Conservation (phyloP, 1,140 invertebrate genomes). For the Eufriesea mexicana region DNA sequence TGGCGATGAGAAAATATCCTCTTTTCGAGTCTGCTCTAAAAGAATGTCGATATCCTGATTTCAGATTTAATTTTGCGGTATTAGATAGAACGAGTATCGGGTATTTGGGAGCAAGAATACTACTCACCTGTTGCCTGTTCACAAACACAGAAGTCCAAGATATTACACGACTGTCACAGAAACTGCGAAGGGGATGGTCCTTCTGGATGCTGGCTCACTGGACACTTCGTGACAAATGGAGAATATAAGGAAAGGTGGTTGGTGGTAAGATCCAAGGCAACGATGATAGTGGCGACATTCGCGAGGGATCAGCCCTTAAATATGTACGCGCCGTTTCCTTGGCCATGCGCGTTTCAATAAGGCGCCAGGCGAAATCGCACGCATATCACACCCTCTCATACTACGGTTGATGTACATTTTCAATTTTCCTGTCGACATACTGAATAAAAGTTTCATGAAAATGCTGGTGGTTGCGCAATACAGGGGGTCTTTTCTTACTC, state of each 20-base stretch:
- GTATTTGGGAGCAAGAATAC: background rate
- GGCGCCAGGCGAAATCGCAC: constrained; percentile 63
- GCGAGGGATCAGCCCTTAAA: constrained; percentile 74
- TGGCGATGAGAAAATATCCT: no score
- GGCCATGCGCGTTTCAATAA: constrained; percentile 72
- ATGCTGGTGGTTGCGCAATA: constrained; percentile 13
- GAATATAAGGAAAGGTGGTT: background rate
- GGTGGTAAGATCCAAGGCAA: constrained; percentile 50
- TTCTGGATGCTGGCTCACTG: background rate
- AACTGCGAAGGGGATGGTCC: background rate
- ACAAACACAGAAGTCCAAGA: background rate
- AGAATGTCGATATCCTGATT: background rate
- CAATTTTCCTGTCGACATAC: constrained; percentile 33
- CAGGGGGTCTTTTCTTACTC: background rate
- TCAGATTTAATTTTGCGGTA: no score
- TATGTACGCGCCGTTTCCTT: constrained; percentile 62
- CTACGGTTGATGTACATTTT: constrained; percentile 42
- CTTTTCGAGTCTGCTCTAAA: accelerated
- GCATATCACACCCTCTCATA: constrained; percentile 52
- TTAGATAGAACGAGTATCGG: no score
- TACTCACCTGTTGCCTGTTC: constrained; percentile 30
- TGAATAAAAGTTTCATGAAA: constrained; percentile 58
- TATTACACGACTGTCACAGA: no score
- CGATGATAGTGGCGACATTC: constrained; percentile 69
- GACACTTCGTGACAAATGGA: background rate